phyloP scores from a whole-genome alignment of 2,797 vertebrate species.

The Linurgus olivaceus region DNA sequence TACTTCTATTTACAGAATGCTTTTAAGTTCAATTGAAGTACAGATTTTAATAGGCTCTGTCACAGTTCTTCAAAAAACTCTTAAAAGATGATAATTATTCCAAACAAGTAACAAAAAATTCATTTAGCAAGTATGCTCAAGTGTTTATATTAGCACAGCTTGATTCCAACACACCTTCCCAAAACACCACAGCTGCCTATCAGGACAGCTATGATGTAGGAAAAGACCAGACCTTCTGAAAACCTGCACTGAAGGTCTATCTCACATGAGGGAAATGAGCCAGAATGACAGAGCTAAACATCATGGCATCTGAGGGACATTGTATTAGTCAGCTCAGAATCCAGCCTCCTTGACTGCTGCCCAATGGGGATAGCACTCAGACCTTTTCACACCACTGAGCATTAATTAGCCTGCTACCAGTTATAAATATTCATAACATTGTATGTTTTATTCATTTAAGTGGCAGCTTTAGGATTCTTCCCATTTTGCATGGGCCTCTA shows the following conservation, averaged over 20 bases:
- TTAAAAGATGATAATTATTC: background rate
- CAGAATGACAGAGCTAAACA: background rate
- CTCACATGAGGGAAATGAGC: background rate
- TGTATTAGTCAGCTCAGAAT: background rate
- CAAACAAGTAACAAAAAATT: background rate
- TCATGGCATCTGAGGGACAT: background rate
- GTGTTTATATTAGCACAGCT: background rate
- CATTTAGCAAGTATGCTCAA: background rate
- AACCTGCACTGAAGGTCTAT: background rate
- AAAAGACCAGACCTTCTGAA: background rate
- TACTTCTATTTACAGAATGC: background rate
- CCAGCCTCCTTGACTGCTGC: background rate
- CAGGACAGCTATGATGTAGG: background rate
- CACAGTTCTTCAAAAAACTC: background rate
- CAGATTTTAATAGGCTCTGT: background rate
- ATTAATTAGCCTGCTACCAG: conserved; percentile 7
- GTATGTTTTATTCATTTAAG: conserved; percentile 11
- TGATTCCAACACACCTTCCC: background rate
- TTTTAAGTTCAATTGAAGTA: background rate
- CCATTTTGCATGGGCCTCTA: background rate
- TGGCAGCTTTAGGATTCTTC: background rate
- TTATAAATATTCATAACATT: conserved; percentile 32
- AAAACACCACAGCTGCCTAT: background rate
- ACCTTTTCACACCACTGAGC: background rate
- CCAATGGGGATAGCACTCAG: background rate